These are phyloP conservation scores for Selenia dentaria DNA, from an alignment of 2,888 invertebrate genomes.

Conservation along the genomic window DNA sequence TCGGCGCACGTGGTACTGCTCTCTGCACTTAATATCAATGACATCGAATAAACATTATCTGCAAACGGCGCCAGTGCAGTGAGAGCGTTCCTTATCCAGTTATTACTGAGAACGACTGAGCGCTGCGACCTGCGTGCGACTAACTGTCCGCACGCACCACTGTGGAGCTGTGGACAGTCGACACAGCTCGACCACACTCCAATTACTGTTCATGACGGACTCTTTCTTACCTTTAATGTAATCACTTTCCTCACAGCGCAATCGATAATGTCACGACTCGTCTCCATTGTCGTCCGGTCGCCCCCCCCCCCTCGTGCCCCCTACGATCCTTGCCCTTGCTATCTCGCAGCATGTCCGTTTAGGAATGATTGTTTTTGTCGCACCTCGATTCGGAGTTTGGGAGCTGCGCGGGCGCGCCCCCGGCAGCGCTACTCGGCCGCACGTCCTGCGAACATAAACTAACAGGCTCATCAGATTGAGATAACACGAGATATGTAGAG, in stretches of 20 bases:
- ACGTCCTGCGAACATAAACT: too few relatives aligned
- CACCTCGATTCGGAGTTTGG: neutral
- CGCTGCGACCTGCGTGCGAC: neutral
- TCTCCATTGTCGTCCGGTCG: neutral
- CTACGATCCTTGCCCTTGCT: neutral
- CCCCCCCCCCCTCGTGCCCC: neutral
- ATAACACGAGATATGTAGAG: too few relatives aligned
- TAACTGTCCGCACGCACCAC: conserved; percentile 10
- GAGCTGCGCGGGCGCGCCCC: neutral
- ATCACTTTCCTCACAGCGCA: too few relatives aligned
- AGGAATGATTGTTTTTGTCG: neutral
- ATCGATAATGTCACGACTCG: too few relatives aligned
- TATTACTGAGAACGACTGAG: conserved; percentile 24
- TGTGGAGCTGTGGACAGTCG: too few relatives aligned
- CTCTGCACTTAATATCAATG: too few relatives aligned
- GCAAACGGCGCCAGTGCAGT: too few relatives aligned
- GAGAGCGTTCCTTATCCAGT: conserved; percentile 14
- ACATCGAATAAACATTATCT: too few relatives aligned
- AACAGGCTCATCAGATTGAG: too few relatives aligned
- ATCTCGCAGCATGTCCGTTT: neutral
- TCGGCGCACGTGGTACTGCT: too few relatives aligned
- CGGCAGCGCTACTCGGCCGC: neutral
- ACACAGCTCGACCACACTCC: neutral
- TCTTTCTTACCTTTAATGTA: too few relatives aligned
- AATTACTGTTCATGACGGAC: neutral